Base-by-base conservation (phyloP, 2,113 vertebrate genomes). In the Pseudorhombus dupliciocellatus region DNA sequence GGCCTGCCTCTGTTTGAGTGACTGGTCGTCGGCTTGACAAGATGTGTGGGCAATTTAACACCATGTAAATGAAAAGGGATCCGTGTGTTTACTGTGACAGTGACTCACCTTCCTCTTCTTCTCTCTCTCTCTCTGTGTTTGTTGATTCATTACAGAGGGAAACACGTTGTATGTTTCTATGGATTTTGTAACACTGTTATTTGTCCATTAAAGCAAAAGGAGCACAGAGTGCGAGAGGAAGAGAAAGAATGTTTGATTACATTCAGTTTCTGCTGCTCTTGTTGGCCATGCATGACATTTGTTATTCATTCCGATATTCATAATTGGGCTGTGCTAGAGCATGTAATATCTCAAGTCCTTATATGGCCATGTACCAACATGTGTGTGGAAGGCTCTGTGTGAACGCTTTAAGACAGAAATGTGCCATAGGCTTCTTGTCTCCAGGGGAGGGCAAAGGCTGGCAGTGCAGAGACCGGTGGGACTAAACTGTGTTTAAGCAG, bases 61-160 rank as follows among this genome's bases (percentile, higher is more conserved):
- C 10, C 10, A 37, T 11, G 34, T 37, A 37, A 50, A 50, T 8
- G n/a, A 50, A 7, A 18, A 15, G 46, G 8, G 46, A 21, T 50
- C 46, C 20, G 21, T 21, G 18, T 21, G n/a, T 50, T 21, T 50
- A 21, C n/a, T 21, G 18, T 21, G 25, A 7, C 50, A 51, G 15
- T 2, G 50, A 22, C n/a, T 1, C 10, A 4, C 50, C n/a, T 4
- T 56, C 30, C 2, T 42, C 11, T 56, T 21, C 48, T 31, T 51
- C 37, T 16, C 5, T 42, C 1, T 34, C 2, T 25, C 3, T 60
- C 37, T 24, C 18, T 28, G 28, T 40, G 20, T 26, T 69, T 7
- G 55, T 53, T 18, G 48, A 37, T 66, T 66, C n/a, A 25, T 37
- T 21, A n/a, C 48, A 65, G 8, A 21, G 21, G 50, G 50, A 51